Conservation (phyloP, 1,140 invertebrate genomes). For the Pinna nobilis region DNA sequence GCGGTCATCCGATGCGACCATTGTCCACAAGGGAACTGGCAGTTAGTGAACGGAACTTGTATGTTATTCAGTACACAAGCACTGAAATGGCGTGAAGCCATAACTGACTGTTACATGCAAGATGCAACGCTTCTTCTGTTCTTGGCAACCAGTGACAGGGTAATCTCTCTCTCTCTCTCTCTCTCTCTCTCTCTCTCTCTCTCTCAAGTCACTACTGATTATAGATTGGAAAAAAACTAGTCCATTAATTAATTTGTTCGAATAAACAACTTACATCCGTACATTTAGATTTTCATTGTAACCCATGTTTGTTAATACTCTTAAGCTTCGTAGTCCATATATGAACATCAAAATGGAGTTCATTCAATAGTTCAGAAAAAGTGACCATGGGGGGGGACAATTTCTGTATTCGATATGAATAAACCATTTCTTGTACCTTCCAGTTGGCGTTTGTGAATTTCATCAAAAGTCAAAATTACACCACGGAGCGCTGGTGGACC, state of each 20-base stretch:
- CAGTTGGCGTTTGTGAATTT: not conserved
- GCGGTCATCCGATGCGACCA: not conserved
- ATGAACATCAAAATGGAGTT: not conserved
- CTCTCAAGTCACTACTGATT: not conserved
- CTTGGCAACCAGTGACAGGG: conserved; percentile 25
- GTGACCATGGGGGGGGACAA: too few relatives aligned
- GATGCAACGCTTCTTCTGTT: conserved; percentile 10
- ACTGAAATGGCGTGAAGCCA: conserved; percentile 17
- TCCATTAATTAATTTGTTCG: not conserved
- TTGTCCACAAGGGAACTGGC: conserved; percentile 20
- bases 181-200: too few relatives aligned
- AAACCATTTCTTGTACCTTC: not conserved
- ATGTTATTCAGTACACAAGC: conserved; percentile 26
- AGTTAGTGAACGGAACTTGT: conserved; percentile 14
- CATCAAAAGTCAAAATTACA: not conserved
- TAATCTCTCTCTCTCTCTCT: not conserved
- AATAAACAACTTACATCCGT: not conserved
- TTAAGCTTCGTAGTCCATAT: not conserved
- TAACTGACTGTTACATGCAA: conserved; percentile 15
- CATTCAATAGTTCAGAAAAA: not conserved
- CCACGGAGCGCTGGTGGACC: conserved; percentile 40
- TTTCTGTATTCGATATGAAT: not conserved
- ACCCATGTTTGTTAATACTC: not conserved
- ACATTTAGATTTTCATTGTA: not conserved
- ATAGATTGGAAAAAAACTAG: not conserved